A percentile compares a stretch with the other conserved stretches of the same genome.
These are phyloP conservation scores for Mesorhabditis spiculigera DNA, from an alignment of 2,888 invertebrate genomes.

Conservation along the genomic window DNA sequence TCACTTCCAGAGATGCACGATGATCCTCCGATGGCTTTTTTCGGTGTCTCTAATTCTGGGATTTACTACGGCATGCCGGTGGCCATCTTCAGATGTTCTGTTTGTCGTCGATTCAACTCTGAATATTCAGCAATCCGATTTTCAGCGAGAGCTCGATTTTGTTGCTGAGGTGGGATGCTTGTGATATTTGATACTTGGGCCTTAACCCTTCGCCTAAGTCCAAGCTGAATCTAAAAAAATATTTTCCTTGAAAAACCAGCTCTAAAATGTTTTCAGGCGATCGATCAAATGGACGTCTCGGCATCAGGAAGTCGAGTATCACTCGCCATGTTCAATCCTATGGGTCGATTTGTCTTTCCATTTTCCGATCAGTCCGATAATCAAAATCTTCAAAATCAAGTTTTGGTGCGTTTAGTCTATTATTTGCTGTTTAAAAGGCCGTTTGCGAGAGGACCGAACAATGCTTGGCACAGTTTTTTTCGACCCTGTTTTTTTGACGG, in stretches of 20 bases:
- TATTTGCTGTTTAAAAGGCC: background rate
- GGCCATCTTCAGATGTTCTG: slow-evolving; percentile 44
- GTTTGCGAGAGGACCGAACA: no score
- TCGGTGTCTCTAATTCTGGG: background rate
- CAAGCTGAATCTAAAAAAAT: slow-evolving; percentile 15
- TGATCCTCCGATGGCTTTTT: background rate
- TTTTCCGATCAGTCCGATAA: slow-evolving; percentile 14
- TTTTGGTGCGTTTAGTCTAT: slow-evolving; percentile 10
- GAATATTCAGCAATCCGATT: slow-evolving; percentile 38
- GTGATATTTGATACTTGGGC: background rate
- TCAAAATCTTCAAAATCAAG: slow-evolving; percentile 3
- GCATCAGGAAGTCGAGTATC: slow-evolving; percentile 24
- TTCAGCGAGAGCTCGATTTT: slow-evolving; percentile 31
- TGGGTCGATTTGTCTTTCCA: slow-evolving; percentile 33
- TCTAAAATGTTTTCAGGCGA: slow-evolving; percentile 11
- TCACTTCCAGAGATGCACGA: slow-evolving; percentile 1
- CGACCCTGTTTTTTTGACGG: no score
- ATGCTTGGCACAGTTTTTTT: no score
- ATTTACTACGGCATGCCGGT: slow-evolving; percentile 20
- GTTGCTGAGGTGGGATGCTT: slow-evolving; percentile 22
- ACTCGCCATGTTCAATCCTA: slow-evolving; percentile 50
- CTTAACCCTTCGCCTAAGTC: background rate
- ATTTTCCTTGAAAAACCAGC: slow-evolving; percentile 16
- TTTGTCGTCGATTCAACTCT: slow-evolving; percentile 48
- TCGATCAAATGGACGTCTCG: slow-evolving; percentile 15